These are phyloP conservation scores for Mus minutoides DNA, from an alignment of 2,797 vertebrate genomes.

Conservation along the genomic window DNA sequence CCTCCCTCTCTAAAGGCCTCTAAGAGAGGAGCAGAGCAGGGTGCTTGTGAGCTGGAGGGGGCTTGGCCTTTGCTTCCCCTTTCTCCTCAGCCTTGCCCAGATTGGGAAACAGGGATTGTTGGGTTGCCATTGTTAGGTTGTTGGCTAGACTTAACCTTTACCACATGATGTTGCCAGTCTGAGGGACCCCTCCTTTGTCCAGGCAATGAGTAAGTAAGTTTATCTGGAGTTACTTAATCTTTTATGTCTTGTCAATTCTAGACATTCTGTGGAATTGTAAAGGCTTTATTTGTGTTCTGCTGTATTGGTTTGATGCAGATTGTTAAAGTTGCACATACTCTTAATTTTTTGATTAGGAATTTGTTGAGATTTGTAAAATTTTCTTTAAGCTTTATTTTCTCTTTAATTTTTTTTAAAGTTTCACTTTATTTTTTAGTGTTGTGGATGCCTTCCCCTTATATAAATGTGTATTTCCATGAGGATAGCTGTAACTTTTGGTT, in stretches of 20 bases:
- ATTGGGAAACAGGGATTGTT: background rate
- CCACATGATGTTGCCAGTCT: background rate
- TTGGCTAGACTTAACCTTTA: background rate
- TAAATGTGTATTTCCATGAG: slow-evolving; percentile 1
- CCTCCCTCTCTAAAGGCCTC: background rate
- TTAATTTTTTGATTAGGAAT: background rate
- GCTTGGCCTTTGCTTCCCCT: background rate
- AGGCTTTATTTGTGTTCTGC: background rate
- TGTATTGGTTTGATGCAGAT: background rate
- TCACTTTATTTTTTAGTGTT: background rate
- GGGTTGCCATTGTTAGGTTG: background rate
- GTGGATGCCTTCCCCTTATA: background rate
- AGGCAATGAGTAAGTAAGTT: background rate
- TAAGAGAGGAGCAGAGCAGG: background rate
- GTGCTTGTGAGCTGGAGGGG: background rate
- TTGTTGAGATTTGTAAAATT: background rate
- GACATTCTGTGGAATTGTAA: slow-evolving; percentile 4
- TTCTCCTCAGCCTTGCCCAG: background rate
- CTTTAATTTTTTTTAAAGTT: background rate
- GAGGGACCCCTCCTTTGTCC: background rate
- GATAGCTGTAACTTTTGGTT: background rate
- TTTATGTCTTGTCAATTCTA: background rate
- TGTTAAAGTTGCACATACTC: slow-evolving; percentile 22
- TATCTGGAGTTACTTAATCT: background rate
- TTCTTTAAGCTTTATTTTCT: slow-evolving; percentile 19